Evolutionary conservation across 2,113 vertebrate genomes (phyloP).

Genomic region (Neogobius melanostomus): DNA sequence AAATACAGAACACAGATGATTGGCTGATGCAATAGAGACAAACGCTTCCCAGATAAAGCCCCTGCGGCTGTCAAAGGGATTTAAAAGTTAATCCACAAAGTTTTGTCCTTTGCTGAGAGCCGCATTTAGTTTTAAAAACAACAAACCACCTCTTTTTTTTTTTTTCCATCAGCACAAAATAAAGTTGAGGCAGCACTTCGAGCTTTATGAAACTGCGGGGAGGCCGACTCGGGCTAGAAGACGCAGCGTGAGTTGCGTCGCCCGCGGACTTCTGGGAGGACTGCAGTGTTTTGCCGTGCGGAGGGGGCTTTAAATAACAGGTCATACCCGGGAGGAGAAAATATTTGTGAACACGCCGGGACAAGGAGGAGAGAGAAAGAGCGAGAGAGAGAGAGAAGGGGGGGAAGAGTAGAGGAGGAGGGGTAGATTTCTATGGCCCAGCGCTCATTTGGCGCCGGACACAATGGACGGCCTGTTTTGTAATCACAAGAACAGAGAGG

Average conservation of each 20-base stretch:
- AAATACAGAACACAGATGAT: not conserved
- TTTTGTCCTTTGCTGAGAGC: slow-evolving; percentile 26
- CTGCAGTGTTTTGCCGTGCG: not conserved
- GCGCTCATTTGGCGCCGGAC: slow-evolving; percentile 20
- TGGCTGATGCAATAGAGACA: not conserved
- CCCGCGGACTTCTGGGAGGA: not conserved
- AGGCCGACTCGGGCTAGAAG: slow-evolving; percentile 12
- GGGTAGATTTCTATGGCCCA: not conserved
- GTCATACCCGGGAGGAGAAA: slow-evolving; percentile 40
- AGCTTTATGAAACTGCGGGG: not conserved
- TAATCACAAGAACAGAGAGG: slow-evolving; percentile 4
- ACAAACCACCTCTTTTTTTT: slow-evolving; percentile 7
- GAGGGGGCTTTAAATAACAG: not conserved
- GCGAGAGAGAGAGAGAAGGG: slow-evolving; percentile 10
- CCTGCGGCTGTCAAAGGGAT: not conserved
- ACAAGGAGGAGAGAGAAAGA: slow-evolving; percentile 2
- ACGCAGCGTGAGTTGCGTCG: slow-evolving; percentile 1
- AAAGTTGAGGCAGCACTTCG: slow-evolving; percentile 10
- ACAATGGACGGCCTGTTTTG: slow-evolving; percentile 71
- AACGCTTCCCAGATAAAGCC: not conserved
- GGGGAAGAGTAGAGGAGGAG: not conserved
- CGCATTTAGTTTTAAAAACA: slow-evolving; percentile 18
- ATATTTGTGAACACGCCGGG: slow-evolving; percentile 35
- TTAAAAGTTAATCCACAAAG: slow-evolving; percentile 3
- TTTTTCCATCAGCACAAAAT: slow-evolving; percentile 34